phyloP scores from a whole-genome alignment of 2,888 invertebrate genomes.

The Scotopteryx bipunctaria region DNA sequence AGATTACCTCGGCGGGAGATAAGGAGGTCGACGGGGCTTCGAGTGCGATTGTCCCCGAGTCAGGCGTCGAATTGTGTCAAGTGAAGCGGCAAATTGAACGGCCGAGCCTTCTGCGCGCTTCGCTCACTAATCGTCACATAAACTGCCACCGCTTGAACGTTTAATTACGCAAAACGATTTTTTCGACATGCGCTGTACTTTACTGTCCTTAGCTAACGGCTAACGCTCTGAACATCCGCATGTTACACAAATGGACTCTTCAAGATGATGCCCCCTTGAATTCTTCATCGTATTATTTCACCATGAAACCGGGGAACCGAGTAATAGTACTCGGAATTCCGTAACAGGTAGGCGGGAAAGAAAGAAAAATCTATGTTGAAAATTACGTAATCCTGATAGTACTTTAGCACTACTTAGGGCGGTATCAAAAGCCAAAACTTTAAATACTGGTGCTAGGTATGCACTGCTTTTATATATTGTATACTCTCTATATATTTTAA shows the following conservation, averaged over 20 bases:
- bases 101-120: conserved; percentile 79
- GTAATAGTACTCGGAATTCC: conserved; percentile 18
- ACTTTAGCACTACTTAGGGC: neutral
- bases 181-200: conserved; percentile 50
- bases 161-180: conserved; percentile 76
- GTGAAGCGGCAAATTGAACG: conserved; percentile 84
- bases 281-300: conserved; percentile 18
- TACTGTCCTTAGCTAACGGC: conserved; percentile 34
- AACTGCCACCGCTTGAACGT: conserved; percentile 74
- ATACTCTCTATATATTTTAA: neutral
- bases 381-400: conserved; percentile 13
- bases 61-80: conserved; percentile 84
- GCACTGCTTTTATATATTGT: too few species aligned
- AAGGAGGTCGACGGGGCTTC: conserved; percentile 82
- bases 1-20: conserved; percentile 83
- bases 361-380: conserved; percentile 21
- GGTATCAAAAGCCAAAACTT: neutral
- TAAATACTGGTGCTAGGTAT: neutral
- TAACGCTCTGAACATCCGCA: conserved; percentile 14
- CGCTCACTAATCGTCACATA: conserved; percentile 81
- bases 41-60: conserved; percentile 83
- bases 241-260: conserved; percentile 12
- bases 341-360: conserved; percentile 8
- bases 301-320: conserved; percentile 18
- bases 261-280: conserved; percentile 9